Base-by-base conservation (phyloP, 1,140 invertebrate genomes). In the Neodiprion virginianus region DNA sequence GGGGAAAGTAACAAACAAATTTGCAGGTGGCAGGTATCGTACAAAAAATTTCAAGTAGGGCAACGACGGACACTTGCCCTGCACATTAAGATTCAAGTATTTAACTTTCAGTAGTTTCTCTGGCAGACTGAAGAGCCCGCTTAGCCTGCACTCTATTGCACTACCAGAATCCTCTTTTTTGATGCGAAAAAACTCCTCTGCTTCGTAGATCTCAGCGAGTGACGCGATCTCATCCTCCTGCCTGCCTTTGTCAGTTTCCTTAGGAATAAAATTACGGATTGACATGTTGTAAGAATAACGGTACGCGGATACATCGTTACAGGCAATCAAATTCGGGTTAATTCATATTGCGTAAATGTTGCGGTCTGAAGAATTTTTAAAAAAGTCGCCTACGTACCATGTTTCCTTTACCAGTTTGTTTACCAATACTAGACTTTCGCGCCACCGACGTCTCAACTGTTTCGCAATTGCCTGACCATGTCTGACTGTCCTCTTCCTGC, bases 161-260 rank as follows among this genome's bases (percentile, higher is more conserved):
- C 11, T n/a, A n/a, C 7, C 53, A 2, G 11, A 11, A n/a, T 11
- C 11, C 11, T 61, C 53, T 8, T 61, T n/a, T 11, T 47, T n/a
- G 47, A 8, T 76, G 11, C 9, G 40, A 4, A 23, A 76, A 23
- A 83, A 82, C 65, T 82, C 77, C 3, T 73, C 74, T 14, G 49
- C 8, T 12, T 72, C 48, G n/a, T 69, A 80, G 28, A 83, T 81
- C 67, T 40, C 77, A 14, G 79, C 69, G 21, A 83, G 49, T 1
- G 21, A 72, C 68, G 75, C 67, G 0, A 82, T 21, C 77, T 82
- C 80, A 8, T 82, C 71, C 12, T 77, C 47, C 66, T 81, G 81
- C 48, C 80, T 72, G 50, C 77, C 48, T 65, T 47, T 17, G 66
- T 81, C 12, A 67, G 53, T 8, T n/a, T 1, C 28, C 28, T 40